These are phyloP conservation scores for Erythrocercus mccallii DNA, from an alignment of 2,113 vertebrate species.

Conservation along the genomic window DNA sequence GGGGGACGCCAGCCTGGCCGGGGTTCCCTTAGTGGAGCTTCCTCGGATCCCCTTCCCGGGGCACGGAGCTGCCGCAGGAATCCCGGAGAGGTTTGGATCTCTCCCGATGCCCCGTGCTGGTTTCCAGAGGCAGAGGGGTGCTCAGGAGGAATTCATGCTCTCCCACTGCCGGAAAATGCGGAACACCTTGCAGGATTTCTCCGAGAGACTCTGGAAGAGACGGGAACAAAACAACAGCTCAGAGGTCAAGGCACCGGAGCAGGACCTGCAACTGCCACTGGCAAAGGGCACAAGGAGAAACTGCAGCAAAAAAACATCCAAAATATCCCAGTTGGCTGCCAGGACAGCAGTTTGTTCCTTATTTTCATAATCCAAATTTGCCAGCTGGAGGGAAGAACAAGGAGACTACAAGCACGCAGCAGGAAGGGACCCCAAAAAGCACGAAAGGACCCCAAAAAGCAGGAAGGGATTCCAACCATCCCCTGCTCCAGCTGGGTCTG, in stretches of 20 bases:
- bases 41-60: neutral
- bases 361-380: fast-evolving
- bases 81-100: fast-evolving
- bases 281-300: neutral
- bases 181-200: constrained; percentile 92
- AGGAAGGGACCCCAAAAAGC: neutral
- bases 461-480: neutral
- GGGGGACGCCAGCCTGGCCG: neutral
- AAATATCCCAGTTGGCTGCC: neutral
- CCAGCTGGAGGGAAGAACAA: fast-evolving
- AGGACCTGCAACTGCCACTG: fast-evolving
- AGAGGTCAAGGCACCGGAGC: fast-evolving
- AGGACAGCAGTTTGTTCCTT: fast-evolving
- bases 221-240: fast-evolving
- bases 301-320: fast-evolving
- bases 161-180: constrained; percentile 94
- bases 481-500: neutral
- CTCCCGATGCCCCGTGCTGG: fast-evolving
- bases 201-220: constrained; percentile 77
- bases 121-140: neutral
- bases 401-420: neutral
- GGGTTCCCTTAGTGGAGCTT: too few species aligned
- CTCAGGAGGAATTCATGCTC: constrained; percentile 75
- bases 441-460: neutral
- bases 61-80: fast-evolving